Evolutionary conservation across 2,888 invertebrate species (phyloP), one percentile per base, ranked within the genome.

Genomic region (Hecatera dysodea): DNA sequence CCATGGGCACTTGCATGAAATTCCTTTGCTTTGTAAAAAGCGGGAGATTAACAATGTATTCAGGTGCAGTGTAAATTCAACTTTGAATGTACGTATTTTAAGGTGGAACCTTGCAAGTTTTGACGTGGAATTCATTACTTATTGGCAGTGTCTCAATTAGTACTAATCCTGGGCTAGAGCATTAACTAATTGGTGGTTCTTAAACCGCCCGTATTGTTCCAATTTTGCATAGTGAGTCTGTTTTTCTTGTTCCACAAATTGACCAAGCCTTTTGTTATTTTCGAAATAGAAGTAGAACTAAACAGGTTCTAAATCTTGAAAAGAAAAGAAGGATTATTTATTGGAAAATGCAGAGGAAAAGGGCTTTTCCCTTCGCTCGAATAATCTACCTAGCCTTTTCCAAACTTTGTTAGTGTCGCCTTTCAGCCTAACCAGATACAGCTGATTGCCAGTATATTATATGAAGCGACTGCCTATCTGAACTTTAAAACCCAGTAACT

Each of bases 181-280:
- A 79, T 68, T 78, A 79, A 87, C 85, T 88, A 87, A 88, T 87
- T 87, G 85, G 81, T 73, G 82, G 82, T 81, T 78, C 65, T 81
- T 71, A 44, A 67, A 53, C 63, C n/a, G 46, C 55, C 62, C 48
- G 66, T 53, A 68, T 57, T 67, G 82, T 57, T 53, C 42, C 17
- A 39, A 36, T 42, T 75, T 73, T 44, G 60, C 59, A 59, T 57
- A 63, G 24, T 50, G 22, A 46, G 1, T 67, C 50, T 72, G 55
- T 79, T 79, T 74, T 53, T 12, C 9, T 6, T 55, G 12, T 50
- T 36, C 17, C 44, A 63, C 52, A 48, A 53, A 29, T 22, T n/a
- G 7, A 39, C 27, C 15, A n/a, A 22, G 36, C 1, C n/a, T 22
- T 44, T 50, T 29, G 19, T 22, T 27, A 22, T 50, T 55, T 63